Percentiles rank a stretch among this genome's conserved stretches.
These are phyloP conservation scores for Macrotus californicus DNA, from an alignment of 2,113 vertebrate genomes.

Conservation along the genomic window DNA sequence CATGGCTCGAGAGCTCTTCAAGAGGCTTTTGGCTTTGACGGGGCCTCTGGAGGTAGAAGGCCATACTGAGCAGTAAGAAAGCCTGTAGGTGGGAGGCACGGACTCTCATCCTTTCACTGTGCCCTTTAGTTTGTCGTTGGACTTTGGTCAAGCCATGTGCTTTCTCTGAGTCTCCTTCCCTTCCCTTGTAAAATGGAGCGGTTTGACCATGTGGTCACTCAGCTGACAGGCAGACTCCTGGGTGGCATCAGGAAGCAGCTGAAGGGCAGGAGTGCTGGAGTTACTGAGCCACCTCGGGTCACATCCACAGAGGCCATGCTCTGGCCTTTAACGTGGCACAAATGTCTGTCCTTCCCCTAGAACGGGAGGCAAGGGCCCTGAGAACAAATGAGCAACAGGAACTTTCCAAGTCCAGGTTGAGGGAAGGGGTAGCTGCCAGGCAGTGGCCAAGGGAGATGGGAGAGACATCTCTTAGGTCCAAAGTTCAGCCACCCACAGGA, in stretches of 20 bases:
- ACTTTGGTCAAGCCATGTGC: not conserved
- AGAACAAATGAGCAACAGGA: not conserved
- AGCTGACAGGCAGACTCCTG: not conserved
- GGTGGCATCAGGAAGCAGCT: not conserved
- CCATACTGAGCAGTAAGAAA: not conserved
- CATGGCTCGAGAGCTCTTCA: not conserved
- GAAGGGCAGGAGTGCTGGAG: not conserved
- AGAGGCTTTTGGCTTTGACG: not conserved
- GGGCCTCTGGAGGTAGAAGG: not conserved
- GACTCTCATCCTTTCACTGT: not conserved
- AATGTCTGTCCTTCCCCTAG: not conserved
- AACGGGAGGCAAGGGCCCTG: not conserved
- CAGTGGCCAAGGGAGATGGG: not conserved
- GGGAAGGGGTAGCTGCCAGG: not conserved
- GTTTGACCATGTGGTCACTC: not conserved
- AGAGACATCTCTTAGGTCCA: not conserved
- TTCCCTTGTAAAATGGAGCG: not conserved
- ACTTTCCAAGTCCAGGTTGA: not conserved
- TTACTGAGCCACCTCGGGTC: not conserved
- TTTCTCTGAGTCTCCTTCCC: not conserved
- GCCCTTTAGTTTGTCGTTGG: not conserved
- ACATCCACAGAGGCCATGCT: too few species aligned
- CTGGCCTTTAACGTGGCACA: not conserved
- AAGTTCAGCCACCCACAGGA: not conserved
- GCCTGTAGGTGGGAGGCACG: not conserved